A percentile compares a stretch with the other conserved stretches of the same genome.
Conservation (phyloP, 1,140 invertebrate genomes). For the Drosophila setifemur region DNA sequence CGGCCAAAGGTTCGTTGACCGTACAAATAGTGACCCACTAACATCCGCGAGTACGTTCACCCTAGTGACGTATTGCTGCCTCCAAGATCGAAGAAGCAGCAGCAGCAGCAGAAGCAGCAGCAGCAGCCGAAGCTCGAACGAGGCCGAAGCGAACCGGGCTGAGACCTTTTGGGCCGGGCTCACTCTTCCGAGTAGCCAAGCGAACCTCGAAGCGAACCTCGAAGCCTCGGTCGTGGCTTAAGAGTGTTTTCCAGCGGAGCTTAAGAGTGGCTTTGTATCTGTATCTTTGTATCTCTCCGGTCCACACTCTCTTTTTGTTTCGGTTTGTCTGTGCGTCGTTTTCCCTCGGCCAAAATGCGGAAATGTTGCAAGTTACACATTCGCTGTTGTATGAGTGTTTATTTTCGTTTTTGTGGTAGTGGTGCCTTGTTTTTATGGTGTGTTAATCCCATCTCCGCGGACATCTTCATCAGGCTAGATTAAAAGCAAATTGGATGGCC, state of each 20-base stretch:
- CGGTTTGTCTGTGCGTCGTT: neutral
- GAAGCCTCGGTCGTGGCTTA: conserved; percentile 40
- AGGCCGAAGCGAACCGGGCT: conserved; percentile 63
- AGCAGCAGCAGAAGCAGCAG: conserved; percentile 31
- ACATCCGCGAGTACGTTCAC: conserved; percentile 83
- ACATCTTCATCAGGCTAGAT: conserved; percentile 72
- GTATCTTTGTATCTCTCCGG: neutral
- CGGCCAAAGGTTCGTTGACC: conserved; percentile 82
- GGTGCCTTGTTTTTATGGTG: conserved; percentile 23
- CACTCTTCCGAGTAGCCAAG: conserved; percentile 5
- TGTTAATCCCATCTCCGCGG: conserved; percentile 53
- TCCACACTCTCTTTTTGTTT: neutral
- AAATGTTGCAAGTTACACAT: conserved; percentile 68
- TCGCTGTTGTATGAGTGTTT: conserved; percentile 1
- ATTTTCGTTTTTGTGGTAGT: neutral
- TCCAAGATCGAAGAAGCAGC: conserved; percentile 70
- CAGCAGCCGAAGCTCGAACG: conserved; percentile 27
- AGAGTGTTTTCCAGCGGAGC: conserved; percentile 37
- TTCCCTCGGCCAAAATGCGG: conserved; percentile 48
- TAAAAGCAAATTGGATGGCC: conserved; percentile 55
- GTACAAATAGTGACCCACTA: conserved; percentile 83
- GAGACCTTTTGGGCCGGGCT: conserved; percentile 57
- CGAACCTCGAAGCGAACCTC: conserved; percentile 53
- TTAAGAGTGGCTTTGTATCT: conserved; percentile 47
- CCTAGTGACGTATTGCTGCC: conserved; percentile 82